Evolutionary conservation across 2,797 vertebrate genomes (phyloP).

Genomic region (Hoplostethus atlanticus): DNA sequence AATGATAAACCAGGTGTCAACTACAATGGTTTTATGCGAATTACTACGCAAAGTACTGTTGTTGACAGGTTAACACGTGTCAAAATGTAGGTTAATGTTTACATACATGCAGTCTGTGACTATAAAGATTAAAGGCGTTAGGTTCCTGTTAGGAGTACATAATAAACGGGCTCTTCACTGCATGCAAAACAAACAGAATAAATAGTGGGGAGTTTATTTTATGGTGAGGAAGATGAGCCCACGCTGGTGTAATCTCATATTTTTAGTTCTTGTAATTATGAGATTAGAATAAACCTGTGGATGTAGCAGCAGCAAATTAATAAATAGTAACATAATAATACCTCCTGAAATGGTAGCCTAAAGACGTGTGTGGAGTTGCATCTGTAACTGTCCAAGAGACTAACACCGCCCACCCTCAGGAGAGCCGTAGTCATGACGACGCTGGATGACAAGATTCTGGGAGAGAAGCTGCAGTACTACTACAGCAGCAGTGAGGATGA

Average conservation of each 20-base stretch:
- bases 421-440: slow-evolving; percentile 89
- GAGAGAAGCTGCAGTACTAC: slow-evolving; percentile 98
- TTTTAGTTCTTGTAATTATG: background rate
- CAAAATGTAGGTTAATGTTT: background rate
- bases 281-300: background rate
- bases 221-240: background rate
- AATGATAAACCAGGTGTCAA: background rate
- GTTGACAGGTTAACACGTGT: no score
- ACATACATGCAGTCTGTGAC: background rate
- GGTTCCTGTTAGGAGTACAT: background rate
- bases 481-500: slow-evolving; percentile 98
- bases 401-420: slow-evolving; percentile 27
- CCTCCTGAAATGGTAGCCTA: background rate
- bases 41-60: background rate
- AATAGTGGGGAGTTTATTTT: no score
- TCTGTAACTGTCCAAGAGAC: background rate
- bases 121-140: no score
- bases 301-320: background rate
- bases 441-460: slow-evolving; percentile 94
- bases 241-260: background rate
- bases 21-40: slow-evolving; percentile 1
- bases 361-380: background rate
- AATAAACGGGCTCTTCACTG: background rate
- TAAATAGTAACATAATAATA: background rate
- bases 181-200: background rate